These are phyloP conservation scores for Myiopsitta monachus DNA, from an alignment of 2,113 vertebrate genomes.

Conservation along the genomic window DNA sequence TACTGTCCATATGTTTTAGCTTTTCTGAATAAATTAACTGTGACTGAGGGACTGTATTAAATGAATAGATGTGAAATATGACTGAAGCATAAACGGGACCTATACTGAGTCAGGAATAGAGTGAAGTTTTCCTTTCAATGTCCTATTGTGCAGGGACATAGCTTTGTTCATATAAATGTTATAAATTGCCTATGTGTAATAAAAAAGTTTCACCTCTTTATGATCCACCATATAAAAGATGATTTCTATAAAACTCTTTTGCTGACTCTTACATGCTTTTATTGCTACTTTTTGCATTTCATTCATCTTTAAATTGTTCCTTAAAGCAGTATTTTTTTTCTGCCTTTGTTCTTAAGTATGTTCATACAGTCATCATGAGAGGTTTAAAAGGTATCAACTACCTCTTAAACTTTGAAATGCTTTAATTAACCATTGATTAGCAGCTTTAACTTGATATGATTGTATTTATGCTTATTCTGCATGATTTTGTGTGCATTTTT, in stretches of 20 bases:
- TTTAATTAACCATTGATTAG: neutral
- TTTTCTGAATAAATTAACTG: neutral
- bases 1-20: neutral
- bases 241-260: neutral
- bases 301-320: neutral
- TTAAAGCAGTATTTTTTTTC: neutral
- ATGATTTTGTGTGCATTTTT: neutral
- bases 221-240: neutral
- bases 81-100: neutral
- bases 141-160: neutral
- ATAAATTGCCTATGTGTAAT: neutral
- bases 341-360: neutral
- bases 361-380: neutral
- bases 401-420: neutral
- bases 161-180: neutral
- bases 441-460: neutral
- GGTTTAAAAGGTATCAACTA: neutral
- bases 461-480: neutral
- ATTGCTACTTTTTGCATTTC: neutral
- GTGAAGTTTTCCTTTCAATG: neutral
- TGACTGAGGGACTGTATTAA: neutral
- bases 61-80: neutral
- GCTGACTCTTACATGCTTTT: neutral
- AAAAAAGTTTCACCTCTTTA: neutral
- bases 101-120: neutral